A percentile compares a stretch with the other conserved stretches of the same genome.
These are phyloP conservation scores for Psittacula echo DNA, from an alignment of 2,797 vertebrate genomes.

Conservation along the genomic window DNA sequence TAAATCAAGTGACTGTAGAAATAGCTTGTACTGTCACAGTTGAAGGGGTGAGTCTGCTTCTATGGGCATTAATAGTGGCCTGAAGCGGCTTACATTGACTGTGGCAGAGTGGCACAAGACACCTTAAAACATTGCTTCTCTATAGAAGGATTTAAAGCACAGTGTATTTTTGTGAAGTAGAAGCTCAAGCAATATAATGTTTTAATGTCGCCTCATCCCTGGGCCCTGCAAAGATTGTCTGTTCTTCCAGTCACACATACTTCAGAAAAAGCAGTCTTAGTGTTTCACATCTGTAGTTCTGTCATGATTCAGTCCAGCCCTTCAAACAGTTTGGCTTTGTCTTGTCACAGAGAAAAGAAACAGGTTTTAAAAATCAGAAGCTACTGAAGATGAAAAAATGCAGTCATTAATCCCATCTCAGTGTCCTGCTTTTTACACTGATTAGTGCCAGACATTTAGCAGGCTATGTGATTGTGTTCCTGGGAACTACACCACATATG, in stretches of 20 bases:
- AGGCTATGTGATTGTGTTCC: neutral
- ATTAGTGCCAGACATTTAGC: neutral
- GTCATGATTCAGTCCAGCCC: neutral
- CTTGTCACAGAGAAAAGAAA: neutral
- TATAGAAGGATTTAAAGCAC: neutral
- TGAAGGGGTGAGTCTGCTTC: neutral
- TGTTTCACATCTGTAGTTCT: neutral
- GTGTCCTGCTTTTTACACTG: neutral
- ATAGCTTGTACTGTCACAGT: neutral
- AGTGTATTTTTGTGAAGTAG: neutral
- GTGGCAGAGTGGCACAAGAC: neutral
- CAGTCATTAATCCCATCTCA: neutral
- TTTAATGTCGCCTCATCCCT: neutral
- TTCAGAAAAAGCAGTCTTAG: neutral
- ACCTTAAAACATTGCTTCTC: neutral
- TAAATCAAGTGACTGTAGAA: neutral
- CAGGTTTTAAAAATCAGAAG: neutral
- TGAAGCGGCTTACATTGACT: neutral
- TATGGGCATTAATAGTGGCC: neutral
- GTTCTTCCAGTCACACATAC: neutral
- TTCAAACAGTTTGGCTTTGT: neutral
- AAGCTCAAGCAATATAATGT: neutral
- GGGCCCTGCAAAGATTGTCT: neutral
- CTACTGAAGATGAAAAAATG: neutral
- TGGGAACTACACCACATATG: neutral